These are phyloP conservation scores for Sebastolobus altivelis DNA, from an alignment of 2,797 vertebrate species.

Conservation along the genomic window DNA sequence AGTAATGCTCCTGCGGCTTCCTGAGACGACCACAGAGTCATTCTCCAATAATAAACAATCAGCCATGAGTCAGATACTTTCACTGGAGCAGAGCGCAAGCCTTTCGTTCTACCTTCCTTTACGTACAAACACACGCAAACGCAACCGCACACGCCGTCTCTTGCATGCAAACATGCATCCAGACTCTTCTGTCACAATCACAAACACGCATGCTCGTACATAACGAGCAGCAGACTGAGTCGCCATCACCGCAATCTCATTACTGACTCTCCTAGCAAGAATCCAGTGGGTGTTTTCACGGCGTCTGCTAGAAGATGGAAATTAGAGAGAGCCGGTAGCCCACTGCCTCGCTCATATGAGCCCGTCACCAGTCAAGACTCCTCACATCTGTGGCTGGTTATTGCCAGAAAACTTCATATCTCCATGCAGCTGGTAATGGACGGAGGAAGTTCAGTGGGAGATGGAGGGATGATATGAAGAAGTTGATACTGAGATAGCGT, in stretches of 20 bases:
- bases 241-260: slow-evolving; percentile 61
- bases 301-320: slow-evolving; percentile 59
- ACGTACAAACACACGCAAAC: slow-evolving; percentile 3
- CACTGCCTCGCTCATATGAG: slow-evolving; percentile 46
- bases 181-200: background rate
- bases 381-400: slow-evolving; percentile 76
- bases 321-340: slow-evolving; percentile 65
- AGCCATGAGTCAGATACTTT: slow-evolving; percentile 78
- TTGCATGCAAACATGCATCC: slow-evolving; percentile 8
- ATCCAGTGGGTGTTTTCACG: slow-evolving; percentile 74
- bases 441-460: slow-evolving; percentile 62
- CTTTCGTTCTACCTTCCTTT: background rate
- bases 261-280: slow-evolving; percentile 71
- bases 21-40: slow-evolving; percentile 66
- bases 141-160: slow-evolving; percentile 4
- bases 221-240: slow-evolving; percentile 74
- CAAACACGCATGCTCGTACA: slow-evolving; percentile 34
- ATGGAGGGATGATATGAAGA: slow-evolving; percentile 67
- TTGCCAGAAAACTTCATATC: slow-evolving; percentile 66
- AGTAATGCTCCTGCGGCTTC: slow-evolving; percentile 70
- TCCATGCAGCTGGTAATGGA: slow-evolving; percentile 64
- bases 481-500: slow-evolving; percentile 21
- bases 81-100: slow-evolving; percentile 45
- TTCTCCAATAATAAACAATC: slow-evolving; percentile 72
- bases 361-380: slow-evolving; percentile 58